phyloP scores from a whole-genome alignment of 2,113 vertebrate genomes.

The Petroica traversi region DNA sequence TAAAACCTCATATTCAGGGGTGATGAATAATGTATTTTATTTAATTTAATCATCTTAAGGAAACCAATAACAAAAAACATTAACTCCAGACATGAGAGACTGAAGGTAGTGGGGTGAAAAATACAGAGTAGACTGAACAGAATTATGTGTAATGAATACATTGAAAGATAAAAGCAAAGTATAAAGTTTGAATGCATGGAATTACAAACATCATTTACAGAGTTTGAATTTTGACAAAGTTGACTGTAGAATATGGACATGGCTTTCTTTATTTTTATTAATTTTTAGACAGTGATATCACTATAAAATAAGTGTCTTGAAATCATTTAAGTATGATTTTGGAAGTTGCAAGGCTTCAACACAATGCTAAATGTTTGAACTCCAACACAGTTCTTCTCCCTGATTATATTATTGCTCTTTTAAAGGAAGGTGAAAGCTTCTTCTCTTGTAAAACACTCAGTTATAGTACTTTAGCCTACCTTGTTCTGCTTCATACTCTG shows the following conservation, averaged over 20 bases:
- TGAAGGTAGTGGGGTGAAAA: neutral
- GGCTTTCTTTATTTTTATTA: neutral
- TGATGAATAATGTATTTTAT: neutral
- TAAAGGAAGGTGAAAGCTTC: neutral
- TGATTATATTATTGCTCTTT: neutral
- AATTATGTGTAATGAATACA: neutral
- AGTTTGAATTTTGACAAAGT: neutral
- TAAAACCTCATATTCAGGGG: neutral
- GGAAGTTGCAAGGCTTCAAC: neutral
- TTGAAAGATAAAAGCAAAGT: neutral
- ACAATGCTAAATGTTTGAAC: neutral
- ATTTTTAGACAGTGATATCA: neutral
- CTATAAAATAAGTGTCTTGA: neutral
- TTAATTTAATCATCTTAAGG: neutral
- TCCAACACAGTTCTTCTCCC: neutral
- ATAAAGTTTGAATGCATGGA: neutral
- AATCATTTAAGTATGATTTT: neutral
- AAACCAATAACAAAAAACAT: neutral
- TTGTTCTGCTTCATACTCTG: neutral
- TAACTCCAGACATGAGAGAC: neutral
- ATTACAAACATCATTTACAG: neutral
- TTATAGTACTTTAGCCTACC: neutral
- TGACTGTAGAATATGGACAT: neutral
- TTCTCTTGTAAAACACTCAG: neutral
- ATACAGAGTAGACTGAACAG: neutral